Evolutionary conservation across 2,113 vertebrate species (phyloP).

Genomic region (Alouatta palliata): DNA sequence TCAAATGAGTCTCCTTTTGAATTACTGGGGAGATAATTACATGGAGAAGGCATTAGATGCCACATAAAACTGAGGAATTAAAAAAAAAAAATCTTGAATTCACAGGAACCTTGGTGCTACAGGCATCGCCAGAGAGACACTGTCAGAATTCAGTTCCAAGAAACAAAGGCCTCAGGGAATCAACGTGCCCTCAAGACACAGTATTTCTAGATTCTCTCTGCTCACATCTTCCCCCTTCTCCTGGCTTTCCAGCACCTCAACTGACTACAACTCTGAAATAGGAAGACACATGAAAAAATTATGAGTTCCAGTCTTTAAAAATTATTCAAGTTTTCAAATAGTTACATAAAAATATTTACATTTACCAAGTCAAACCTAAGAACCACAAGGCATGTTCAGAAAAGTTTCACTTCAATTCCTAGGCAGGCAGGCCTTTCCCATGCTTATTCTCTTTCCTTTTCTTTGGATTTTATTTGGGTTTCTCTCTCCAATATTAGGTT

Average conservation of each 20-base stretch:
- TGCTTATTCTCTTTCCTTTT: not conserved
- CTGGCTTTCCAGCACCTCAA: not conserved
- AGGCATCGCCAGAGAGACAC: not conserved
- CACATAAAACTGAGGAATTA: not conserved
- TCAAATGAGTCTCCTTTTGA: slow-evolving; percentile 9
- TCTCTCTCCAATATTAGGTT: not conserved
- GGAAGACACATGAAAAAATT: not conserved
- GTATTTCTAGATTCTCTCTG: not conserved
- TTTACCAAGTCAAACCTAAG: slow-evolving; percentile 6
- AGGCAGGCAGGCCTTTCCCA: not conserved
- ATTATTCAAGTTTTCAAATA: not conserved
- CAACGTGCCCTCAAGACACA: not conserved
- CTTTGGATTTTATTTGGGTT: not conserved
- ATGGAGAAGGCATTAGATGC: not conserved
- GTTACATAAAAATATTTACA: not conserved
- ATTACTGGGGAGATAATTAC: slow-evolving; percentile 11
- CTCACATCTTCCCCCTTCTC: not conserved
- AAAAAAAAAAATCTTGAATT: not conserved
- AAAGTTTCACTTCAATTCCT: not conserved
- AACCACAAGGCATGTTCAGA: not conserved
- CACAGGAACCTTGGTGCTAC: not conserved
- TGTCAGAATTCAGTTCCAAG: not conserved
- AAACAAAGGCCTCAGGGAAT: not conserved
- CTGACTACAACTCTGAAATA: not conserved
- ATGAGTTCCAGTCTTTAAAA: not conserved